Base-by-base conservation (phyloP, 2,888 invertebrate species). In the Agrochola litura region DNA sequence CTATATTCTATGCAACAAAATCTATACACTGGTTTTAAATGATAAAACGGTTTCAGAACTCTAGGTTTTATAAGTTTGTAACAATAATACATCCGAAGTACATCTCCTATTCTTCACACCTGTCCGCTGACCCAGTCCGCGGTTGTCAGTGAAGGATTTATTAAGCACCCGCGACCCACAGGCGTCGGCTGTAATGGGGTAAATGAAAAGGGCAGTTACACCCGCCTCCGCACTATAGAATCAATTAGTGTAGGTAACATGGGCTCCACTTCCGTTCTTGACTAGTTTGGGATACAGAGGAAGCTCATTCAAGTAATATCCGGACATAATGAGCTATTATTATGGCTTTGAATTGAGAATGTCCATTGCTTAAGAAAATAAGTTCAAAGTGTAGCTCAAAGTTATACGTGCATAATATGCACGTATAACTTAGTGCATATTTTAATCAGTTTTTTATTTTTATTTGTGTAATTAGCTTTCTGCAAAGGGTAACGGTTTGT, bases 81-180 rank as follows among this genome's bases (percentile, higher is more conserved):
- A 41, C 22, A 49, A 25, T 25, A 60, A 61, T 30, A 30, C n/a
- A 37, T 37, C 22, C 52, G 0, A 43, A 58, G 58, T 70, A 68
- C 19, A 66, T 69, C 49, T 73, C 14, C 22, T 66, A 25, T 63
- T 63, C 66, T 71, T 81, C 61, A 61, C 73, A 78, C 71, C 72
- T 84, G 66, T 69, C 73, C 0, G 25, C 61, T 60, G 37, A 43
- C 46, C 65, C 64, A 65, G 49, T 66, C 60, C 66, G 64, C 60
- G 72, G 72, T 75, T 82, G 79, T 83, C 75, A 61, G 78, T 74
- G 76, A 70, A 80, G 73, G 79, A 85, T 87, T 87, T 88, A 87
- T 87, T 84, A 74, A 85, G 68, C 76, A 74, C 75, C 81, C 77
- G 49, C 65, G 74, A 74, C 76, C 72, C 67, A 61, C 52, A 52